phyloP scores from a whole-genome alignment of 2,888 invertebrate species.

The Pristionchus maxplancki region DNA sequence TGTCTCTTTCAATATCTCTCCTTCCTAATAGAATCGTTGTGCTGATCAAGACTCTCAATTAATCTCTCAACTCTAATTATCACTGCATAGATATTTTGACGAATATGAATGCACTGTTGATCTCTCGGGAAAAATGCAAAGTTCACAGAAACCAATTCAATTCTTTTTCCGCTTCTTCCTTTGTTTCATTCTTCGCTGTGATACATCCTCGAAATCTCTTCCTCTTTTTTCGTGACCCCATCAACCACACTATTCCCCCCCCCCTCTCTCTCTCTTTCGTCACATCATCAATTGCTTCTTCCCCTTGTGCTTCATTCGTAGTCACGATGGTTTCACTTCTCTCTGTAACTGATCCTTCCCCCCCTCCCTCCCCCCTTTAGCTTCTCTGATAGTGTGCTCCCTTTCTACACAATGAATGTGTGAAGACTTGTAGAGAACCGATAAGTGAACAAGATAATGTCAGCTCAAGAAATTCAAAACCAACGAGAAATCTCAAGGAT shows the following conservation, averaged over 20 bases:
- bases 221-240: background rate
- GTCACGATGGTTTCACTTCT: background rate
- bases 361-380: background rate
- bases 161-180: background rate
- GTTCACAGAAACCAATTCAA: background rate
- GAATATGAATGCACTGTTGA: background rate
- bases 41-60: no score
- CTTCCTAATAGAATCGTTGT: no score
- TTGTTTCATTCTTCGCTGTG: background rate
- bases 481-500: background rate
- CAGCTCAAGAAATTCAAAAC: background rate
- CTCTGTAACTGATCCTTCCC: background rate
- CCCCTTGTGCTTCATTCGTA: conserved; percentile 17
- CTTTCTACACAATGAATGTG: background rate
- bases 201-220: background rate
- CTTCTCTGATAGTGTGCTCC: background rate
- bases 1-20: background rate
- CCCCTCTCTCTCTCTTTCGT: background rate
- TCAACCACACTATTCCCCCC: background rate
- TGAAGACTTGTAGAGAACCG: conserved; percentile 28
- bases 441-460: background rate
- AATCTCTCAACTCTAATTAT: no score
- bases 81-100: no score
- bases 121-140: background rate
- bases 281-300: conserved; percentile 21